Conservation (phyloP, 2,888 invertebrate genomes). For the Ashinkailepas kermadecensis region DNA sequence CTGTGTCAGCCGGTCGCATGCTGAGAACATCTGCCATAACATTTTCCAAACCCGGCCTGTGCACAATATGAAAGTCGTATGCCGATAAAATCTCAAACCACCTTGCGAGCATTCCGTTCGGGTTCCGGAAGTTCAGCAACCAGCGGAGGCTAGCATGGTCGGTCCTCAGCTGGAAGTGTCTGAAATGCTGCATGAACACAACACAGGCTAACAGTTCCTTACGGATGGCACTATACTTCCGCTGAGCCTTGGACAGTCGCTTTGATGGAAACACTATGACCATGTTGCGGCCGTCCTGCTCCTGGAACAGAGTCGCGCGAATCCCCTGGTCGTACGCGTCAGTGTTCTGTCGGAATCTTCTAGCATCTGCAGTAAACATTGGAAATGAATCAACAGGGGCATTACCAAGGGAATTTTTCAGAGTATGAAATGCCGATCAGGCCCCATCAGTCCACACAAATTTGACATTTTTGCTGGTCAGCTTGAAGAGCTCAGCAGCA, state of each 20-base stretch:
- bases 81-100: neutral
- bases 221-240: neutral
- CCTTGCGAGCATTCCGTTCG: neutral
- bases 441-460: neutral
- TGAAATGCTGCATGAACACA: neutral
- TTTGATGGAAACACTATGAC: neutral
- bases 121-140: neutral
- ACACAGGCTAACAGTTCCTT: neutral
- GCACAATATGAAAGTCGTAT: neutral
- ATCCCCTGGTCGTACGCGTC: neutral
- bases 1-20: neutral
- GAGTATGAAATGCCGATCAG: too few species aligned
- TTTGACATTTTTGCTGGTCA: neutral
- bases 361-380: neutral
- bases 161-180: neutral
- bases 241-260: neutral
- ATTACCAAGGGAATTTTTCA: neutral
- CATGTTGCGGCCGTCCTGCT: neutral
- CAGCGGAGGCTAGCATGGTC: neutral
- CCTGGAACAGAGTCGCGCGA: neutral
- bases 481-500: neutral
- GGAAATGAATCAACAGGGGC: neutral
- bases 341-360: neutral
- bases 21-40: neutral
- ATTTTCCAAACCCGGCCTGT: neutral